phyloP scores from a whole-genome alignment of 92 coral and sea anemone species.

The Pocillopora grandis region DNA sequence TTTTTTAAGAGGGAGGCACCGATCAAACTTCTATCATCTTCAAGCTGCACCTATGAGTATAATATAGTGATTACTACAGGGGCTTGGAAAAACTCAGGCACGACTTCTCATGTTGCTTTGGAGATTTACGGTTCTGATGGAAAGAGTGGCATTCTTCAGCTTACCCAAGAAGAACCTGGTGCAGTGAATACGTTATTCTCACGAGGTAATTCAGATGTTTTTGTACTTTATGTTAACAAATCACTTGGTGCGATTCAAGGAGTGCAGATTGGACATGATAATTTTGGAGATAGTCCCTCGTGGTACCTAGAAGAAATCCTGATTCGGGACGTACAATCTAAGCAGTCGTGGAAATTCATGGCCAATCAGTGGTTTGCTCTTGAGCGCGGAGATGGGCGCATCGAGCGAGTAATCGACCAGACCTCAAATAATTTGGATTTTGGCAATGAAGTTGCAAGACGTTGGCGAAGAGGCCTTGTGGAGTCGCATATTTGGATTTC shows the following conservation, averaged over 20 bases:
- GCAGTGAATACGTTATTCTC: no score
- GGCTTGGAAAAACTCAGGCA: slow-evolving; percentile 10
- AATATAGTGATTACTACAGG: slow-evolving; percentile 5
- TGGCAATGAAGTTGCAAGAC: slow-evolving; percentile 18
- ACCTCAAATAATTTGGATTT: slow-evolving; percentile 6
- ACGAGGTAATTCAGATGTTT: not conserved
- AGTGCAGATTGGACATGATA: not conserved
- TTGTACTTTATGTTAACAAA: not conserved
- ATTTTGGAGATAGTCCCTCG: no score
- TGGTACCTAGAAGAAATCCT: no score
- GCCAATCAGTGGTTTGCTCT: slow-evolving; percentile 62
- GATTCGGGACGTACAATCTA: no score
- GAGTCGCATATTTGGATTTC: slow-evolving; percentile 73
- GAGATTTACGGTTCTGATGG: slow-evolving; percentile 23
- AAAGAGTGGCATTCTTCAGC: no score
- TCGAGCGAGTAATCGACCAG: slow-evolving; percentile 41
- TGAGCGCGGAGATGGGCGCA: slow-evolving; percentile 50
- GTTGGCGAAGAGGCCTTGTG: slow-evolving; percentile 48
- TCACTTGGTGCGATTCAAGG: slow-evolving; percentile 1
- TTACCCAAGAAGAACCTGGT: no score
- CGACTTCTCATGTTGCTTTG: slow-evolving; percentile 37
- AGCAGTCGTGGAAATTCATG: no score
- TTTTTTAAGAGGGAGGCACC: not conserved
- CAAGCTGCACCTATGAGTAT: slow-evolving; percentile 6
- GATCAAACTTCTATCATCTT: not conserved